Base-by-base conservation (phyloP, 2,888 invertebrate genomes). In the Lepidochrysops patricia region DNA sequence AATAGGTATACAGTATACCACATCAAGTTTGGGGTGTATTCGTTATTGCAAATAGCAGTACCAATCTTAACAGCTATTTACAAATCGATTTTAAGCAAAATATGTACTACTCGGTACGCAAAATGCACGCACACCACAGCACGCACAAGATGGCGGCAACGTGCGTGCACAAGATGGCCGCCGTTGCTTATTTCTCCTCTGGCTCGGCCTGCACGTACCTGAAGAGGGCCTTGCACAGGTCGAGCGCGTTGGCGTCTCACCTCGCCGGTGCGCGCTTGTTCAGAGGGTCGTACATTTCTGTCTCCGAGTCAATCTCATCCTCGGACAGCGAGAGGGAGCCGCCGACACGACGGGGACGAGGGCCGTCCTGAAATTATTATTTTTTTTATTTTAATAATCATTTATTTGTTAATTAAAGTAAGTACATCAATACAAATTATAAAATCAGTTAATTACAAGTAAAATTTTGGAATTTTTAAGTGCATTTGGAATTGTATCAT, bases 311-410 rank as follows among this genome's bases (percentile, higher is more conserved):
- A 63, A 95, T 87, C 79, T 96, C 96, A 70, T 95, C 95, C 74
- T 96, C 96, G 0, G 96, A 96, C 0, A 95, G 84, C 3, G 95
- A 95, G 12, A 96, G 87, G 1, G 95, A 96, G 50, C 95, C 95
- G 12, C 95, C 95, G 15, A 93, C 92, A 70, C 96, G 91, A 23
- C 93, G 86, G 5, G 91, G 79, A 63, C 92, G 90, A 43, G 90
- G 84, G 7, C 91, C 90, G 67, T 92, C 91, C 82, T 91, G 88
- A 0, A 67, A 72, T 57, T 78, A 79, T 76, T 82, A 67, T 54
- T 67, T 71, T 60, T 23, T 34, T 23, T 58, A 19, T 19, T 23
- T 37, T 1, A 15, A 13, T 13, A 0, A 29, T 7, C 9, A 9
- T 6, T 1, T 7, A 29, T 29, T 4, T 29, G 1, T 29, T 29